Evolutionary conservation across 2,888 invertebrate genomes (phyloP), one percentile per base, ranked within the genome.

Genomic region (Thereva nobilitata): DNA sequence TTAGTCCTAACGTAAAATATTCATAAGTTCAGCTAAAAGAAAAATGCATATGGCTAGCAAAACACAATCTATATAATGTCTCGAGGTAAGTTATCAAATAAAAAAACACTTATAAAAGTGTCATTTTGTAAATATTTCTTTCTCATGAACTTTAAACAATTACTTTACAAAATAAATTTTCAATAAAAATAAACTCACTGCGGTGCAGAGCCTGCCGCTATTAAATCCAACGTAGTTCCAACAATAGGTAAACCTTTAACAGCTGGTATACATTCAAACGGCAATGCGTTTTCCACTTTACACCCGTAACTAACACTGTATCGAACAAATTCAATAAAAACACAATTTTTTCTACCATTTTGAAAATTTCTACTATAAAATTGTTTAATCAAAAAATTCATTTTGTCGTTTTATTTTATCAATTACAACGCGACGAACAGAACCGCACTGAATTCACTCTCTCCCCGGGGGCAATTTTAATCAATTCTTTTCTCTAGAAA

Each of bases 201-300:
- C 45, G 84, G 82, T 2, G 86, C 84, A 4, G 86, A 85, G 3
- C 89, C 89, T 7, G 85, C 83, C 23, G 80, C 78, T 40, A 88
- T 75, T 56, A 86, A 79, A 71, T 85, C 82, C 67, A 85, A 75
- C 71, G 82, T 81, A n/a, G 85, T 85, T 1, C 86, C 86, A 68
- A 86, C 71, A 35, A 85, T 4, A 3, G 86, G 86, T 59, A 86
- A 74, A 44, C 82, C 78, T 75, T 75, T 83, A 8, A 84, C 82
- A 70, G 77, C 79, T 3, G 86, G 86, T 74, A 86, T 84, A 64
- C 82, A 77, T 49, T 79, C 72, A 66, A 83, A 78, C 12, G 75
- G 38, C 6, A 10, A 41, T 1, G 5, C 42, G 38, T 41, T 55
- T 12, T 55, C 38, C 12, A 12, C 55, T 41, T 55, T 55, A 6